Conservation (phyloP, 1,140 invertebrate species). For the Procambarus virginalis region DNA sequence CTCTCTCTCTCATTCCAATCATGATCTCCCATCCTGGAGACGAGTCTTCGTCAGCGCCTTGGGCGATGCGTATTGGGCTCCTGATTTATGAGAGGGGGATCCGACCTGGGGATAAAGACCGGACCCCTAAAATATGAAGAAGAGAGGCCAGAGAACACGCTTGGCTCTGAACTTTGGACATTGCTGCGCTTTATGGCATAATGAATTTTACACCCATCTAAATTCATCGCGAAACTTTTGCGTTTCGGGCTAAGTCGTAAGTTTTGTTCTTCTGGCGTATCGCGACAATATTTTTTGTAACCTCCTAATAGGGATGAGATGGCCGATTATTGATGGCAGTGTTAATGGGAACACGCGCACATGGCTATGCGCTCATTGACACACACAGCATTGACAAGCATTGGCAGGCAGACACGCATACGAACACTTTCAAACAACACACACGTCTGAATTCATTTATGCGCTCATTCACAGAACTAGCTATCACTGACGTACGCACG, state of each 20-base stretch:
- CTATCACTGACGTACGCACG: no score
- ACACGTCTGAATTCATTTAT: no score
- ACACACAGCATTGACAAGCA: no score
- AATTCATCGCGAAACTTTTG: conserved; percentile 13
- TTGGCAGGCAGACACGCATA: no score
- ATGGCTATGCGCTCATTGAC: no score
- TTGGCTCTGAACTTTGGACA: conserved; percentile 3
- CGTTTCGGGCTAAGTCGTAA: background rate
- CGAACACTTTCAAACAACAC: no score
- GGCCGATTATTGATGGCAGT: background rate
- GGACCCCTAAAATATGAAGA: conserved; percentile 8
- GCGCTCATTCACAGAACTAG: no score
- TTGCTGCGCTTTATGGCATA: conserved; percentile 12
- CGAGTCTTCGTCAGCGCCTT: background rate
- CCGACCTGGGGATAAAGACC: background rate
- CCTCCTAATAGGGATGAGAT: background rate
- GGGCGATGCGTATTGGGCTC: background rate
- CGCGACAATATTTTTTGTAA: background rate
- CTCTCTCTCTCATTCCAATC: background rate
- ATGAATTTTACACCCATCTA: conserved; percentile 18
- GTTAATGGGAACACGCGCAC: background rate
- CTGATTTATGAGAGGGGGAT: background rate
- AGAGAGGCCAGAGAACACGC: background rate
- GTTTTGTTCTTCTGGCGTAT: conserved; percentile 1
- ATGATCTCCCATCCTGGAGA: background rate